Evolutionary conservation across 2,113 vertebrate genomes (phyloP).

Genomic region (Phoxinus phoxinus): DNA sequence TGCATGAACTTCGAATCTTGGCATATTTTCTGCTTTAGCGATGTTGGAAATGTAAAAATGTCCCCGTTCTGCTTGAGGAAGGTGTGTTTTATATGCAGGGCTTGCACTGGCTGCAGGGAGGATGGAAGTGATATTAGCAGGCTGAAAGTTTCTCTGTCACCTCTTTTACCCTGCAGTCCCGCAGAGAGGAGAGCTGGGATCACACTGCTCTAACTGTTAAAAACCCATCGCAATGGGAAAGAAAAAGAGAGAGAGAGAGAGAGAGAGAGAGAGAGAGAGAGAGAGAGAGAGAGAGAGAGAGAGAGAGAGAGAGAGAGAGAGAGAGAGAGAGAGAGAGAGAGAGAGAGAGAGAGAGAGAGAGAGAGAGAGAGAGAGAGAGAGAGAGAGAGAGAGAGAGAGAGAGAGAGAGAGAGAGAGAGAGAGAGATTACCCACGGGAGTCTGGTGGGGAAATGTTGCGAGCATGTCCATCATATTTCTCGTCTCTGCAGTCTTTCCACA

Average conservation of each 20-base stretch:
- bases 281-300: constrained; percentile 24
- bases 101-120: constrained; percentile 18
- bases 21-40: not conserved
- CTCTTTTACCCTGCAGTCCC: constrained; percentile 44
- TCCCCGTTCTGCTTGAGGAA: constrained; percentile 1
- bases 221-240: constrained; percentile 46
- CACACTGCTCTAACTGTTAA: constrained; percentile 44
- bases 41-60: constrained; percentile 1
- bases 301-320: constrained; percentile 32
- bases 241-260: constrained; percentile 11
- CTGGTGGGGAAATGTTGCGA: constrained; percentile 4
- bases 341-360: constrained; percentile 10
- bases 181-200: constrained; percentile 39
- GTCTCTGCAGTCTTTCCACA: not conserved
- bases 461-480: constrained; percentile 27
- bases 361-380: constrained; percentile 14
- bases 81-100: constrained; percentile 29
- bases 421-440: constrained; percentile 38
- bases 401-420: constrained; percentile 25
- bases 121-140: constrained; percentile 47
- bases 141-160: constrained; percentile 40
- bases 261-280: constrained; percentile 9
- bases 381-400: constrained; percentile 1
- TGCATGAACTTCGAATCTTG: not conserved
- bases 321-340: constrained; percentile 9